These are phyloP conservation scores for Syrrhaptes paradoxus DNA, from an alignment of 2,113 vertebrate genomes.

Conservation along the genomic window DNA sequence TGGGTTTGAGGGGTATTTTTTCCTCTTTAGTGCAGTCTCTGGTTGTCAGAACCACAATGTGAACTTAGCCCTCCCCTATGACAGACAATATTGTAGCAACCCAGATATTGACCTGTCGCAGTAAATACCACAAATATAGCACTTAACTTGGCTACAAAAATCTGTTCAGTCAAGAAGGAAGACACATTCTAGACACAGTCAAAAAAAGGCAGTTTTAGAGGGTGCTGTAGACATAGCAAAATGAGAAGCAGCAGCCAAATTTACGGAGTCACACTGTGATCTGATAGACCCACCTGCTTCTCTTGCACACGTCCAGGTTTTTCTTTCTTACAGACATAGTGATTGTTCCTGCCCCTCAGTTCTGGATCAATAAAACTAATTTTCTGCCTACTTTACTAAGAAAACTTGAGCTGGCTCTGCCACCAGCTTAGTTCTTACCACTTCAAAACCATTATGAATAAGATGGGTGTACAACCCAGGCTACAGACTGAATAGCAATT, in stretches of 20 bases:
- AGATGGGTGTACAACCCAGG: neutral
- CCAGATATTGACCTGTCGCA: neutral
- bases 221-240: neutral
- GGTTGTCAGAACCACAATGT: neutral
- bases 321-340: neutral
- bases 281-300: neutral
- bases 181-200: neutral
- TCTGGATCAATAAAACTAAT: constrained; percentile 16
- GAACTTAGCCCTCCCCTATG: neutral
- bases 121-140: neutral
- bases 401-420: neutral
- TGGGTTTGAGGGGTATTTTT: neutral
- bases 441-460: neutral
- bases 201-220: neutral
- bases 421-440: neutral
- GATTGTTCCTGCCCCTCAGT: neutral
- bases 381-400: neutral
- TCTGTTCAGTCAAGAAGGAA: neutral
- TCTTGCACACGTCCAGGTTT: neutral
- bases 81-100: neutral
- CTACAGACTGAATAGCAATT: neutral
- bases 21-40: neutral
- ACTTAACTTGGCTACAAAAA: neutral
- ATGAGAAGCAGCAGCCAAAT: neutral
- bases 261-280: neutral